Conservation (phyloP, 2,113 vertebrate species). For the Megaceryle maxima region DNA sequence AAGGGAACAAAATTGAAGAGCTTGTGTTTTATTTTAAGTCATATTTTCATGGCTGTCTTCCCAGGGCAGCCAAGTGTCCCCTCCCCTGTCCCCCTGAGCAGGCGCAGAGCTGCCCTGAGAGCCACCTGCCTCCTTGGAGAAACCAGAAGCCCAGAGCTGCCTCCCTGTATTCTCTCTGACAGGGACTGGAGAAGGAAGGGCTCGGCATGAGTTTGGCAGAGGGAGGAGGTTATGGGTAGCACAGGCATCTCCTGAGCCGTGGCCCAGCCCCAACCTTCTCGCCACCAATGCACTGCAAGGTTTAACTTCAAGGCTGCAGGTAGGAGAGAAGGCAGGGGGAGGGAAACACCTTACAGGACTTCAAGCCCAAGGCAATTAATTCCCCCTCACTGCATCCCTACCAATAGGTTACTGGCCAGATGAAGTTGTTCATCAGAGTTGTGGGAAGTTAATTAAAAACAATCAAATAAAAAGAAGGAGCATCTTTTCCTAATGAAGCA, state of each 20-base stretch:
- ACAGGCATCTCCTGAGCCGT: fast-evolving
- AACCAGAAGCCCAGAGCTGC: not conserved
- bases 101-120: not conserved
- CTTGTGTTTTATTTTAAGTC: not conserved
- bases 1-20: not conserved
- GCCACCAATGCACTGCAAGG: fast-evolving
- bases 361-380: not conserved
- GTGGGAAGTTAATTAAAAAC: not conserved
- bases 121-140: not conserved
- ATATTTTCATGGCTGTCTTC: not conserved
- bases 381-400: not conserved
- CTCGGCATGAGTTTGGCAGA: not conserved
- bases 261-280: not conserved
- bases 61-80: not conserved
- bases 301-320: not conserved
- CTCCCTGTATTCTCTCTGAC: not conserved
- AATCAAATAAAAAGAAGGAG: not conserved
- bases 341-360: not conserved
- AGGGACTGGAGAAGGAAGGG: not conserved
- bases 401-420: not conserved
- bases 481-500: not conserved
- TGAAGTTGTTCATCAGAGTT: not conserved
- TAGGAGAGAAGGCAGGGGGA: not conserved
- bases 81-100: not conserved
- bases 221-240: not conserved